phyloP scores from a whole-genome alignment of 2,797 vertebrate genomes.

The Lutjanus argentimaculatus region DNA sequence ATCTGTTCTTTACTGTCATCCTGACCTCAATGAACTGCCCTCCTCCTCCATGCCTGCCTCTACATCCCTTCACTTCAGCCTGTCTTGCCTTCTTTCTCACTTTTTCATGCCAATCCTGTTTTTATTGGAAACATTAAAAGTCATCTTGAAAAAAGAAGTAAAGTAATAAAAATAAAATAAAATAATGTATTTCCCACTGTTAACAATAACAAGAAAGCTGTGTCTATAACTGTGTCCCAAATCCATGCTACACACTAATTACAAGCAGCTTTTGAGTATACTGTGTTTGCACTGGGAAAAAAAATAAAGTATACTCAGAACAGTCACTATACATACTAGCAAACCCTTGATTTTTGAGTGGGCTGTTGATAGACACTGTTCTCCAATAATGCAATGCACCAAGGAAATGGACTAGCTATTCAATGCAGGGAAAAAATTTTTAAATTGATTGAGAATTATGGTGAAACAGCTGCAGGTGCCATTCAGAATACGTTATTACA shows the following conservation, averaged over 20 bases:
- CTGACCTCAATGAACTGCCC: conserved; percentile 79
- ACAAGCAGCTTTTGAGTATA: not conserved
- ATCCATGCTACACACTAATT: not conserved
- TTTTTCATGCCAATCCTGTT: conserved; percentile 11
- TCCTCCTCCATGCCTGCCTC: conserved; percentile 48
- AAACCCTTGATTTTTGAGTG: not conserved
- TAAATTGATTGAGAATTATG: not conserved
- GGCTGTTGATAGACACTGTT: not conserved
- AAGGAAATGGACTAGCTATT: not conserved
- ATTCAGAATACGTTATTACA: not conserved
- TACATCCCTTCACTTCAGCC: conserved; percentile 15
- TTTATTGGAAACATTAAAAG: conserved; percentile 4
- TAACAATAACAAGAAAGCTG: not conserved
- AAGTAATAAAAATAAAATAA: not conserved
- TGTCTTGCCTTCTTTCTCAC: conserved; percentile 29
- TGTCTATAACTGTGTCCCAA: not conserved
- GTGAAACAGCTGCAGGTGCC: not conserved
- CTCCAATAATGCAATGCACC: not conserved
- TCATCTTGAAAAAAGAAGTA: not conserved
- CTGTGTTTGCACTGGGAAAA: not conserved
- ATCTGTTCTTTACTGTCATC: conserved; percentile 84
- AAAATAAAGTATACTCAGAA: not conserved
- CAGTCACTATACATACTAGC: no score
- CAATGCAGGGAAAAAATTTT: not conserved
- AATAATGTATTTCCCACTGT: not conserved